These are phyloP conservation scores for Papilio protenor DNA, from an alignment of 2,888 invertebrate genomes.

Conservation along the genomic window DNA sequence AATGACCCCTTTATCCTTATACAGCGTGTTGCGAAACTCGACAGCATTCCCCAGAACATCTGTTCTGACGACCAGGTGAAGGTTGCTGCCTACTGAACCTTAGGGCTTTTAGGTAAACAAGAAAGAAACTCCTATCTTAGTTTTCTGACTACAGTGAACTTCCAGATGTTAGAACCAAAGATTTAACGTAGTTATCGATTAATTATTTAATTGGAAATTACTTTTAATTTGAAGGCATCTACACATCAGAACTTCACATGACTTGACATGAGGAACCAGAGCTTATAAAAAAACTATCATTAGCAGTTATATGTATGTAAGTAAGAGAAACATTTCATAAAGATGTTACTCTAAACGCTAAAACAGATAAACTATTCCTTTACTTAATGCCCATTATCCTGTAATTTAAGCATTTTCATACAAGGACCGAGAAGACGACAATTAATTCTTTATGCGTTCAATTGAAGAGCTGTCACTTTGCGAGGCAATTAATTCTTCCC, in stretches of 20 bases:
- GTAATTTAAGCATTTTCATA: no score
- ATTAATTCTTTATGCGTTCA: conserved; percentile 53
- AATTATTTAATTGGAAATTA: no score
- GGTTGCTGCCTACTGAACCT: conserved; percentile 54
- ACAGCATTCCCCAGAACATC: conserved; percentile 66
- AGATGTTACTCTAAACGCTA: no score
- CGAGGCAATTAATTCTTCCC: neutral
- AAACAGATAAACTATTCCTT: no score
- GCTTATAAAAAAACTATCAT: no score
- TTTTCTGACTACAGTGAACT: neutral
- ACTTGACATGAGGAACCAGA: no score
- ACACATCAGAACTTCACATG: no score
- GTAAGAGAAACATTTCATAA: no score
- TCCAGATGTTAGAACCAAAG: neutral
- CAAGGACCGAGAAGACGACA: conserved; percentile 42
- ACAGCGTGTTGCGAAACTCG: conserved; percentile 66
- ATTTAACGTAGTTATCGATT: neutral
- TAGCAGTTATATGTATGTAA: no score
- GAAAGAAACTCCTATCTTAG: conserved; percentile 34
- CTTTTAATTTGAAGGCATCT: neutral
- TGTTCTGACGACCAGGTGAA: conserved; percentile 58
- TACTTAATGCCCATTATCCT: no score
- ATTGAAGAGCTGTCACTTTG: conserved; percentile 23
- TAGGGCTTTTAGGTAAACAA: conserved; percentile 11
- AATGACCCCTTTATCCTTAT: conserved; percentile 77